These are phyloP conservation scores for Caenorhabditis brenneri DNA, from an alignment of 1,140 invertebrate species.

Conservation along the genomic window DNA sequence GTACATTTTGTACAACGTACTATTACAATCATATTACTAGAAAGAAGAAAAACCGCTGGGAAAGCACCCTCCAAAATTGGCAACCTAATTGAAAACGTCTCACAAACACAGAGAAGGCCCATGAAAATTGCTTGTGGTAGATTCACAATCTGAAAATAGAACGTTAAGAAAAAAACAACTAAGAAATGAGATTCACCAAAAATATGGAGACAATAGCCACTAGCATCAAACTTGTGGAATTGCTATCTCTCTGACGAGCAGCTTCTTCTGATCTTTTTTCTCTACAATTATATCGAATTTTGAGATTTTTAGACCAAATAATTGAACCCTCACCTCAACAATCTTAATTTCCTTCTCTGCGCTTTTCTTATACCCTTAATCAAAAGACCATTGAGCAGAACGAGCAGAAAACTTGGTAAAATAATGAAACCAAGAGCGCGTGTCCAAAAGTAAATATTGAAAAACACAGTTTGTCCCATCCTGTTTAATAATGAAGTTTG, in stretches of 20 bases:
- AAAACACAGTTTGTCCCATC: slow-evolving; percentile 67
- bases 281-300: slow-evolving; percentile 60
- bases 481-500: slow-evolving; percentile 59
- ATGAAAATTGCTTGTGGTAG: slow-evolving; percentile 88
- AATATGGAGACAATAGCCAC: slow-evolving; percentile 93
- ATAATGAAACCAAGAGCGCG: slow-evolving; percentile 88
- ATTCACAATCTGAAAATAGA: slow-evolving; percentile 77
- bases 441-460: slow-evolving; percentile 76
- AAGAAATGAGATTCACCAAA: slow-evolving; percentile 71
- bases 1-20: slow-evolving; percentile 70
- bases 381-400: slow-evolving; percentile 85
- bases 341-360: slow-evolving; percentile 76
- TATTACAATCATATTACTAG: slow-evolving; percentile 90
- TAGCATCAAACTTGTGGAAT: slow-evolving; percentile 90
- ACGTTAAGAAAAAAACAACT: neutral
- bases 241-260: slow-evolving; percentile 78
- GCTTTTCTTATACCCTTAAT: slow-evolving; percentile 84
- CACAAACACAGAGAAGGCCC: slow-evolving; percentile 80
- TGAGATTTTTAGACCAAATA: neutral
- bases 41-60: slow-evolving; percentile 82
- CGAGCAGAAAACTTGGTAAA: slow-evolving; percentile 84
- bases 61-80: slow-evolving; percentile 79
- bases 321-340: slow-evolving; percentile 62
- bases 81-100: slow-evolving; percentile 67
- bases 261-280: slow-evolving; percentile 80